A percentile compares a stretch with the other conserved stretches of the same genome.
These are phyloP conservation scores for Dorcus parallelipipedus DNA, from an alignment of 2,888 invertebrate species.

Conservation along the genomic window DNA sequence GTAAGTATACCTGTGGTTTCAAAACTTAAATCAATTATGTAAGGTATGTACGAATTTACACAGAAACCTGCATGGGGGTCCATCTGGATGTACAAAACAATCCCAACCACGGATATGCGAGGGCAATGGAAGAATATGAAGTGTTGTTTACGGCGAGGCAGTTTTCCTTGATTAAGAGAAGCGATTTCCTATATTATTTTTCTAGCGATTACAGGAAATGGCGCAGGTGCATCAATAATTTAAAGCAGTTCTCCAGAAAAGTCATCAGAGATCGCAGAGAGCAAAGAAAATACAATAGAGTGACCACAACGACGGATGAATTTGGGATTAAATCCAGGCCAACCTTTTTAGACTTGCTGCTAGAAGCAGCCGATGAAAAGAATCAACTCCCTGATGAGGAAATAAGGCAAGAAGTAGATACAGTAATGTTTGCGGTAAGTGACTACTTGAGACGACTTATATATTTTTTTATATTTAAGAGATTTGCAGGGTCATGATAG, in stretches of 20 bases:
- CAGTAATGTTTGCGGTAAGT: conserved; percentile 25
- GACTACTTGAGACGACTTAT: neutral
- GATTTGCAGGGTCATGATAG: conserved; percentile 27
- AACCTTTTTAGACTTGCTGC: conserved; percentile 20
- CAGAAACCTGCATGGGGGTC: conserved; percentile 18
- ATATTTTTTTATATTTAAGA: neutral
- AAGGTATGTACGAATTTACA: neutral
- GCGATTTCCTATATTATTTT: conserved; percentile 2
- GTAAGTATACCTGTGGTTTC: conserved; percentile 3
- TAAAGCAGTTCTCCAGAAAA: conserved; percentile 1
- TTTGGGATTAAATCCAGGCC: conserved; percentile 11
- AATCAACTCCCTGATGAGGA: conserved; percentile 15
- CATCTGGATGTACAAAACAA: conserved; percentile 6
- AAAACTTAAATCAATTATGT: neutral
- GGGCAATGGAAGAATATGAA: neutral
- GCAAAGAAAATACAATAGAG: neutral
- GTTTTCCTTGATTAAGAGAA: conserved; percentile 6
- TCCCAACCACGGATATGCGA: conserved; percentile 1
- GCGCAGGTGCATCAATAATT: neutral
- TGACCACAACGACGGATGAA: conserved; percentile 1
- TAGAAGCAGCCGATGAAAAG: neutral
- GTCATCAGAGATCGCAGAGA: conserved; percentile 1
- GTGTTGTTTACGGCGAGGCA: conserved; percentile 3
- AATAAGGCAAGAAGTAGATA: conserved; percentile 24
- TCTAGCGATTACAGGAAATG: neutral